These are phyloP conservation scores for Malurus splendens DNA, from an alignment of 2,797 vertebrate species.

Conservation along the genomic window DNA sequence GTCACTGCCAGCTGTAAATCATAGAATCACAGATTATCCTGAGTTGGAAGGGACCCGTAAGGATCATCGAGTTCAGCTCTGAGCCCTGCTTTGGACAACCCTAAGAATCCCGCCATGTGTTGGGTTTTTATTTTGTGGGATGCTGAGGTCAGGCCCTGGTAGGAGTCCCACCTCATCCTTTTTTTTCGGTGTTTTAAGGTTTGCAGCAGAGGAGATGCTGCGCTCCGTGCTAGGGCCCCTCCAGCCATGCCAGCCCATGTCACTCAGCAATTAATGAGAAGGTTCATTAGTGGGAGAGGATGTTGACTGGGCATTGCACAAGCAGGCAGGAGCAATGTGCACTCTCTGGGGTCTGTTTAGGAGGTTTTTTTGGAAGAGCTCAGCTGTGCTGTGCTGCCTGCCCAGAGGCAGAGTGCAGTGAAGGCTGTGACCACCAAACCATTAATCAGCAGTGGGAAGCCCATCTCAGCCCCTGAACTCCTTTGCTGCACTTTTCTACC, in stretches of 20 bases:
- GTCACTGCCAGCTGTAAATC: neutral
- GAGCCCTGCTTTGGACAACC: accelerated
- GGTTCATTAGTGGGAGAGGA: neutral
- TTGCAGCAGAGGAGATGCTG: neutral
- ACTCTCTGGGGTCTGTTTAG: neutral
- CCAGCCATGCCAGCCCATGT: neutral
- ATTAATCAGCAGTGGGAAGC: accelerated
- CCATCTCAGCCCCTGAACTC: neutral
- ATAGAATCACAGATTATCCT: neutral
- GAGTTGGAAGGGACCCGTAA: neutral
- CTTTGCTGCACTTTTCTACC: neutral
- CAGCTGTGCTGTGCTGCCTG: neutral
- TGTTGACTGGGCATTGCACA: neutral
- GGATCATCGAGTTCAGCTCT: accelerated
- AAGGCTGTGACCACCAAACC: neutral
- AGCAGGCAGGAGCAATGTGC: neutral
- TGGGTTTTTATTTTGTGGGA: neutral
- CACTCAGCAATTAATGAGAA: neutral
- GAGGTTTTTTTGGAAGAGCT: accelerated
- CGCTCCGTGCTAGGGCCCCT: neutral
- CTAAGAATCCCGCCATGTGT: neutral
- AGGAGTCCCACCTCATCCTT: accelerated
- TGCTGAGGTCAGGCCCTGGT: neutral
- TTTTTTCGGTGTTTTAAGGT: accelerated
- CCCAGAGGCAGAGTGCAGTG: accelerated